These are phyloP conservation scores for Catonia carolina DNA, from an alignment of 2,888 invertebrate genomes.

Conservation along the genomic window DNA sequence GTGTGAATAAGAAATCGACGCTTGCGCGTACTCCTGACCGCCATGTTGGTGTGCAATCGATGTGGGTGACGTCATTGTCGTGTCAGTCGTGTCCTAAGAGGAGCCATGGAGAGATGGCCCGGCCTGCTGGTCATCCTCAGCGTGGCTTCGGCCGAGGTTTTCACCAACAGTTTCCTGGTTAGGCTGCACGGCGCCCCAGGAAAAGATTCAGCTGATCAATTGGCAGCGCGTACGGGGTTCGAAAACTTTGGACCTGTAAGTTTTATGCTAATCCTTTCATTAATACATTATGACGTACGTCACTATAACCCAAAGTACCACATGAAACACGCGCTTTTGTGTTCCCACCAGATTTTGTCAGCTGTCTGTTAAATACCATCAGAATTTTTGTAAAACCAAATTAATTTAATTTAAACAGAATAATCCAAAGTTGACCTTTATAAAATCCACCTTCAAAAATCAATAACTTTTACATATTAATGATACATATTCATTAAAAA, in stretches of 20 bases:
- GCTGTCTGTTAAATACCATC: too few relatives aligned
- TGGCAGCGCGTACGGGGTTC: conserved; percentile 88
- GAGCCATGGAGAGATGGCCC: conserved; percentile 17
- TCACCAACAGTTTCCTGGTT: conserved; percentile 94
- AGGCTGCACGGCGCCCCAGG: conserved; percentile 73
- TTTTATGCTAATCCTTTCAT: conserved; percentile 34
- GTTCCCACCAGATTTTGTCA: too few relatives aligned
- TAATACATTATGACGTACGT: too few relatives aligned
- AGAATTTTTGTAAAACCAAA: too few relatives aligned
- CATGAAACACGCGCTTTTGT: too few relatives aligned
- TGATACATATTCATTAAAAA: too few relatives aligned
- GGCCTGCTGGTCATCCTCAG: conserved; percentile 26
- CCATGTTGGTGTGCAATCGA: conserved; percentile 8
- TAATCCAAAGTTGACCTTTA: too few relatives aligned
- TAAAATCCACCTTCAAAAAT: too few relatives aligned
- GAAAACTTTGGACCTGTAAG: conserved; percentile 91
- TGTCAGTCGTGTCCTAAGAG: not conserved
- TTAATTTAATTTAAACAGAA: too few relatives aligned
- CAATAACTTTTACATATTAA: too few relatives aligned
- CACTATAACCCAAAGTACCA: too few relatives aligned
- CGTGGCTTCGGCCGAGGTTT: conserved; percentile 55
- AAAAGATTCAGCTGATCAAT: conserved; percentile 65
- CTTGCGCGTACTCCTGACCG: not conserved
- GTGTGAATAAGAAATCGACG: too few relatives aligned
- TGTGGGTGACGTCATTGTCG: conserved; percentile 34